Conservation (phyloP, 2,113 vertebrate genomes). For the Sterna hirundo region DNA sequence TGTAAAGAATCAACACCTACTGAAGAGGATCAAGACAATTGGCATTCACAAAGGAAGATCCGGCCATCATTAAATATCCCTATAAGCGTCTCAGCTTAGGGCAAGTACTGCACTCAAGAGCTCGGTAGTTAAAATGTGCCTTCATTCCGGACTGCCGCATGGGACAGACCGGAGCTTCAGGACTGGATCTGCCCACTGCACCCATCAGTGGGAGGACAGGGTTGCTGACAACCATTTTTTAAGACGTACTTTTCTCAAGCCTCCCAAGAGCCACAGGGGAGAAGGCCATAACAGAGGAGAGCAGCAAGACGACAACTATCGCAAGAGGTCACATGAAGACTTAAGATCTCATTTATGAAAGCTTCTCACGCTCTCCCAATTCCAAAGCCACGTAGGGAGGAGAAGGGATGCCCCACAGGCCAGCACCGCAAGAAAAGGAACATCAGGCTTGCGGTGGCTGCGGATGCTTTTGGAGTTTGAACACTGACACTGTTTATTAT, state of each 20-base stretch:
- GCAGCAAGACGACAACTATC: not conserved
- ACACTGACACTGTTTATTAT: not conserved
- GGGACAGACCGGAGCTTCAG: not conserved
- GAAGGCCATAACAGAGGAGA: not conserved
- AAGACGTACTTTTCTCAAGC: not conserved
- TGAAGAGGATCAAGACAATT: not conserved
- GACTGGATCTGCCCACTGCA: not conserved
- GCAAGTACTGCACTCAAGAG: not conserved
- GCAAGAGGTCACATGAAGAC: not conserved
- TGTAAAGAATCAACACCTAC: not conserved
- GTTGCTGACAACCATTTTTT: not conserved
- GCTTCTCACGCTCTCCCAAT: not conserved
- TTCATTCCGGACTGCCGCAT: not conserved
- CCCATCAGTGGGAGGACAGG: not conserved
- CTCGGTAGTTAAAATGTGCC: not conserved
- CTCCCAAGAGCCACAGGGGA: not conserved
- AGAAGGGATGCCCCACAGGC: not conserved
- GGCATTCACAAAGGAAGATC: not conserved
- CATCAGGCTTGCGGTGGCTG: not conserved
- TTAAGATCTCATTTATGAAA: not conserved
- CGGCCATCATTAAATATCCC: rapidly evolving
- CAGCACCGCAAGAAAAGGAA: not conserved
- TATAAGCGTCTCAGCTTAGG: not conserved
- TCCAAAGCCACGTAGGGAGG: not conserved
- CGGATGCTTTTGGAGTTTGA: not conserved